Conservation (phyloP, 2,888 invertebrate genomes). For the Drosophila ezoana region DNA sequence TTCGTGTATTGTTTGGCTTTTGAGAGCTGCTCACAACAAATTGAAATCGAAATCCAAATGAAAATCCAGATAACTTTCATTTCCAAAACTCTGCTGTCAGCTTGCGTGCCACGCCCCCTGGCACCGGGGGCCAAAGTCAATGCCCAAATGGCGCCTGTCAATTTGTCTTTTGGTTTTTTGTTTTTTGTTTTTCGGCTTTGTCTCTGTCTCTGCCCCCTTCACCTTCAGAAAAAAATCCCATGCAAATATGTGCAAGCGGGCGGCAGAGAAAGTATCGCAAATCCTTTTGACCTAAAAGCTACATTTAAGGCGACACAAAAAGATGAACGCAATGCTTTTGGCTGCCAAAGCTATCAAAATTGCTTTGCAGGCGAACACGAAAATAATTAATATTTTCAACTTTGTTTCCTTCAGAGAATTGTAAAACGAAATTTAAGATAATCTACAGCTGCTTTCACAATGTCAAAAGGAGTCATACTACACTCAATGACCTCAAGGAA, state of each 20-base stretch:
- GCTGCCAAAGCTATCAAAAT: too few relatives aligned
- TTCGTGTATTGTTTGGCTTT: slow-evolving; percentile 22
- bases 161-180: slow-evolving; percentile 15
- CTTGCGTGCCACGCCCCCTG: slow-evolving; percentile 10
- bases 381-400: too few relatives aligned
- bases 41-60: slow-evolving; percentile 26
- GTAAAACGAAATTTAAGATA: too few relatives aligned
- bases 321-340: too few relatives aligned
- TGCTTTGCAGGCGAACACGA: too few relatives aligned
- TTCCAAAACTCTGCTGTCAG: slow-evolving; percentile 13
- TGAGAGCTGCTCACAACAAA: slow-evolving; percentile 18
- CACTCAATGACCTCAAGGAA: too few relatives aligned
- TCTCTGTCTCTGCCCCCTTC: background rate
- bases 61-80: slow-evolving; percentile 33
- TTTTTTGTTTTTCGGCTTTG: background rate
- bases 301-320: too few relatives aligned
- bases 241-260: background rate
- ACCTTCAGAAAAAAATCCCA: background rate
- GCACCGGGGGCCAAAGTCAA: slow-evolving; percentile 24
- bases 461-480: too few relatives aligned
- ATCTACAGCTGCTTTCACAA: too few relatives aligned
- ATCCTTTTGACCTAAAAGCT: background rate
- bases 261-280: background rate
- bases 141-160: slow-evolving; percentile 49
- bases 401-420: too few relatives aligned